Evolutionary conservation across 1,140 invertebrate species (phyloP).

Genomic region (Pseudomyrmex flavicornis): DNA sequence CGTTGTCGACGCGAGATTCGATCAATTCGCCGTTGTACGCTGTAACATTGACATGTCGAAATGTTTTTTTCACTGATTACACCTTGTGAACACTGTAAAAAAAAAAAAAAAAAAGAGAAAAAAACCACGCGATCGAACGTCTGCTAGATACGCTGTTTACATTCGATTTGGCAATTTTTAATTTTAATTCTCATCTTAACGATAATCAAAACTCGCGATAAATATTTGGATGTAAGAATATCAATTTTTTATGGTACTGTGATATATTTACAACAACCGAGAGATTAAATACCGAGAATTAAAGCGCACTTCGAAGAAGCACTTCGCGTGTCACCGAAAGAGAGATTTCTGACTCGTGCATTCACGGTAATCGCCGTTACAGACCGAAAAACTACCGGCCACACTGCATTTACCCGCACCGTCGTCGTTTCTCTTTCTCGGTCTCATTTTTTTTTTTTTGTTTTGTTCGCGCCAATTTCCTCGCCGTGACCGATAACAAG

Average conservation of each 20-base stretch:
- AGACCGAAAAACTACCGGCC: constrained; percentile 23
- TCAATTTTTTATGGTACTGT: too few relatives aligned
- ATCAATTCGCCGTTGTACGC: constrained; percentile 13
- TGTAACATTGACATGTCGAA: constrained; percentile 32
- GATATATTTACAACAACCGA: too few relatives aligned
- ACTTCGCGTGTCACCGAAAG: background rate
- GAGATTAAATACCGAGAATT: too few relatives aligned
- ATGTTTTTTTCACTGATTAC: background rate
- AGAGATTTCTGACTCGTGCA: background rate
- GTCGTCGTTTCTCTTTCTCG: background rate
- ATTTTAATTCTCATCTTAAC: too few relatives aligned
- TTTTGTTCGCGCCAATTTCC: constrained; percentile 8
- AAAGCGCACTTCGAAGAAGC: background rate
- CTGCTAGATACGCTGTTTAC: too few relatives aligned
- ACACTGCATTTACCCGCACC: constrained; percentile 26
- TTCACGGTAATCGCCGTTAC: constrained; percentile 33
- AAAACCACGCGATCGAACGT: background rate
- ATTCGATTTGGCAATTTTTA: too few relatives aligned
- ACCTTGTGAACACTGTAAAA: background rate
- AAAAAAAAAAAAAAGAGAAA: background rate
- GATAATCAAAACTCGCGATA: too few relatives aligned
- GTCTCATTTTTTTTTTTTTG: background rate
- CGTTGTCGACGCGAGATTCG: constrained; percentile 29
- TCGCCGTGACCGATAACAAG: constrained; percentile 73
- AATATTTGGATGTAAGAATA: too few relatives aligned